Base-by-base conservation (phyloP, 2,888 invertebrate species). In the Eristalis pertinax region DNA sequence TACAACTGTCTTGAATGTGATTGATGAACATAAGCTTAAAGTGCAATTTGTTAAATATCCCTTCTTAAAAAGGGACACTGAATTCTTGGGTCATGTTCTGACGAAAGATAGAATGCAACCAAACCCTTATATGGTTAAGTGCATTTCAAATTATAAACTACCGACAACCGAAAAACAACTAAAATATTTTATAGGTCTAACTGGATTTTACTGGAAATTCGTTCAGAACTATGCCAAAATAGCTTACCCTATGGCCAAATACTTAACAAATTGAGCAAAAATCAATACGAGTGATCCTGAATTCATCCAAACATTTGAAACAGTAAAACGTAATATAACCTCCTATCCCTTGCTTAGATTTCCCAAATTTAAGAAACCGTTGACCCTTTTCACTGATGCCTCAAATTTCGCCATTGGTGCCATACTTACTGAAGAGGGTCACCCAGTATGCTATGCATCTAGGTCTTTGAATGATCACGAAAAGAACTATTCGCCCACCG, bases 321-420 rank as follows among this genome's bases (percentile, higher is more conserved):
- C n/a, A n/a, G n/a, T n/a, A n/a, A n/a, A n/a, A n/a, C n/a, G n/a
- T n/a, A n/a, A n/a, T n/a, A n/a, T 19, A 19, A 1, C n/a, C 19
- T n/a, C n/a, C n/a, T n/a, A n/a, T n/a, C n/a, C n/a, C n/a, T n/a
- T n/a, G n/a, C n/a, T n/a, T n/a, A n/a, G n/a, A n/a, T n/a, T n/a
- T n/a, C n/a, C n/a, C n/a, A n/a, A n/a, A n/a, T n/a, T n/a, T n/a
- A n/a, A n/a, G 1, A 84, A 78, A 41, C 38, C 43, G 22, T 73
- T 73, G 64, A 63, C 56, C 4, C 67, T 72, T 22, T 64, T 73
- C 38, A 67, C 62, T 11, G 67, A 68, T 58, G 62, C 13, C 10
- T 41, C 11, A 3, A 41, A 41, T 13, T 19, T 60, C 68, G 1
- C 35, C 73, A 29, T n/a, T n/a, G n/a, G n/a, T n/a, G n/a, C n/a